These are phyloP conservation scores for Apistogramma diplotaenia DNA, from an alignment of 2,113 vertebrate species.

Conservation along the genomic window DNA sequence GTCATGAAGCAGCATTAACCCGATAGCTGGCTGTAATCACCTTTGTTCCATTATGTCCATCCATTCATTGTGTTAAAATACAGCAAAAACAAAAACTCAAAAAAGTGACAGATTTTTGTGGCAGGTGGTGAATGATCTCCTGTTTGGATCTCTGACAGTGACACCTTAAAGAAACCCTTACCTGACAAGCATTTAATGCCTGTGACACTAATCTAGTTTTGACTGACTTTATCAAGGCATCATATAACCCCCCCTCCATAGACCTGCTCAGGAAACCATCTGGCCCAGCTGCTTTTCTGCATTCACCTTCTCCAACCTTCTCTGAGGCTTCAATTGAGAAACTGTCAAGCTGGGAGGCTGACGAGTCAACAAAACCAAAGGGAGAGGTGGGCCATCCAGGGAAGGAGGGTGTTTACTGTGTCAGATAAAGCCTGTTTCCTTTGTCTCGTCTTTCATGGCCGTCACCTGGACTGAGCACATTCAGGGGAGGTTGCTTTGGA, in stretches of 20 bases:
- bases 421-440: slow-evolving; percentile 15
- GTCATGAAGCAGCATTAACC: not conserved
- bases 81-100: not conserved
- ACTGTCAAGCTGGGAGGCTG: slow-evolving; percentile 28
- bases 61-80: not conserved
- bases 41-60: not conserved
- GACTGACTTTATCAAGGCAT: slow-evolving; percentile 2
- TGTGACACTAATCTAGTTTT: not conserved
- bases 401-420: slow-evolving; percentile 14
- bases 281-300: slow-evolving; percentile 31
- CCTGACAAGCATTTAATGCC: not conserved
- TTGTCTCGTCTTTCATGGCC: slow-evolving; percentile 5
- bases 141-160: not conserved
- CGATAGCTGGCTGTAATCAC: not conserved
- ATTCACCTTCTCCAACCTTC: slow-evolving; percentile 28
- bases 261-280: slow-evolving; percentile 17
- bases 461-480: slow-evolving; percentile 11
- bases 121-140: not conserved
- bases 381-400: not conserved
- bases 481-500: not conserved
- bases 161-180: not conserved
- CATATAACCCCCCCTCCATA: not conserved
- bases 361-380: slow-evolving; percentile 35
- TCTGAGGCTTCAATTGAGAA: slow-evolving; percentile 4
- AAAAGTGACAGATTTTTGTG: not conserved